A percentile compares a stretch with the other conserved stretches of the same genome.
Conservation (phyloP, 2,888 invertebrate species). For the Nymphalis c-album region DNA sequence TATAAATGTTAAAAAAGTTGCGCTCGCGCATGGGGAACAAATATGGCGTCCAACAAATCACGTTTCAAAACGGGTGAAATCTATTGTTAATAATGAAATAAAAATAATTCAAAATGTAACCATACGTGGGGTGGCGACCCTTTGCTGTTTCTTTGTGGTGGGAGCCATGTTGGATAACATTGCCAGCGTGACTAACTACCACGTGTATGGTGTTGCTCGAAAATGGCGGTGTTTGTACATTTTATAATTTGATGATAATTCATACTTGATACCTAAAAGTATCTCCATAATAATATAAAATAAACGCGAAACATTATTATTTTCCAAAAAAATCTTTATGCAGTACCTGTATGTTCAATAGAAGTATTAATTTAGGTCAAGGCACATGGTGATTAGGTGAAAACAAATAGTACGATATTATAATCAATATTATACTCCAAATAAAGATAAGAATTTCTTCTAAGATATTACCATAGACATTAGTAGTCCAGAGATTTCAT, state of each 20-base stretch:
- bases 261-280: background rate
- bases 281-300: background rate
- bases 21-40: slow-evolving; percentile 42
- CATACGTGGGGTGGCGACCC: slow-evolving; percentile 53
- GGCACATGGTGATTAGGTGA: too few species aligned
- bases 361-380: too few species aligned
- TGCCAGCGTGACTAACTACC: slow-evolving; percentile 65
- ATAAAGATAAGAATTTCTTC: too few species aligned
- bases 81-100: slow-evolving; percentile 79
- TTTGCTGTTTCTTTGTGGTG: slow-evolving; percentile 45
- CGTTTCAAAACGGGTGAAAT: slow-evolving; percentile 79
- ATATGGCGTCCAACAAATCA: slow-evolving; percentile 79
- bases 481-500: too few species aligned
- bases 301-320: background rate
- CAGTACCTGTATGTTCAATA: too few species aligned
- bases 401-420: too few species aligned
- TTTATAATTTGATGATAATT: slow-evolving; percentile 17
- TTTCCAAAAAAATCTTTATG: too few species aligned
- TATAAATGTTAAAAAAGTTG: slow-evolving; percentile 27
- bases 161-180: slow-evolving; percentile 73
- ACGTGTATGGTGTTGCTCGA: slow-evolving; percentile 14
- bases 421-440: too few species aligned
- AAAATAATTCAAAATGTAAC: slow-evolving; percentile 73
- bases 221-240: slow-evolving; percentile 27
- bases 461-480: too few species aligned